Evolutionary conservation across 2,888 invertebrate genomes (phyloP).

Genomic region (Willowsia nigromaculata): DNA sequence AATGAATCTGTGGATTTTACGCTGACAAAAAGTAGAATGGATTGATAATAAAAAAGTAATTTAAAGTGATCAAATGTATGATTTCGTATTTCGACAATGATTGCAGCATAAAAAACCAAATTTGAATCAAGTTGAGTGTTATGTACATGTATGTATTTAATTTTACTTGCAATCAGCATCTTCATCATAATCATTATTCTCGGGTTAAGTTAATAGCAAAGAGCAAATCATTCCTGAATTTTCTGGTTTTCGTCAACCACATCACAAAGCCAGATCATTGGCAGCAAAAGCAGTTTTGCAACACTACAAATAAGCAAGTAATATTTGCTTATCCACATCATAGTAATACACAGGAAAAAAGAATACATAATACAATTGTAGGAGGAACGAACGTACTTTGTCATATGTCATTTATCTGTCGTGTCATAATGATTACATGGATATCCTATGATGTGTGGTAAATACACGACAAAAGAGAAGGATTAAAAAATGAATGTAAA

Average conservation of each 20-base stretch:
- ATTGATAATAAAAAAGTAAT: conserved; percentile 18
- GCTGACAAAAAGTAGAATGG: not conserved
- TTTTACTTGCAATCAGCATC: not conserved
- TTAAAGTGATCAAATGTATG: conserved; percentile 7
- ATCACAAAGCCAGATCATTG: conserved; percentile 11
- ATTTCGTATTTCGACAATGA: not conserved
- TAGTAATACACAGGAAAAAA: not conserved
- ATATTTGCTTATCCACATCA: not conserved
- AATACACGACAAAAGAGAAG: not conserved
- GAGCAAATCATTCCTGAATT: conserved; percentile 42
- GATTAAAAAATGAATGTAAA: not conserved
- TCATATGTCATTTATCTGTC: not conserved
- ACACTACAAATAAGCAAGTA: not conserved
- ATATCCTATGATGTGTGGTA: not conserved
- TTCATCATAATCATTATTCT: not conserved
- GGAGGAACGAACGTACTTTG: conserved; percentile 22
- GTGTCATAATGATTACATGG: conserved; percentile 3
- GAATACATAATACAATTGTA: too few relatives aligned
- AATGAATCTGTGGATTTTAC: not conserved
- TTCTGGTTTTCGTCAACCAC: conserved; percentile 43
- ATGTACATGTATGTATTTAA: not conserved
- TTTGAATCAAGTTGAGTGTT: not conserved
- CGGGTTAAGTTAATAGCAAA: not conserved
- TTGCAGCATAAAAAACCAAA: not conserved
- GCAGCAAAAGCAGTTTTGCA: not conserved